These are phyloP conservation scores for Uloborus plumipes DNA, from an alignment of 2,888 invertebrate genomes.

Conservation along the genomic window DNA sequence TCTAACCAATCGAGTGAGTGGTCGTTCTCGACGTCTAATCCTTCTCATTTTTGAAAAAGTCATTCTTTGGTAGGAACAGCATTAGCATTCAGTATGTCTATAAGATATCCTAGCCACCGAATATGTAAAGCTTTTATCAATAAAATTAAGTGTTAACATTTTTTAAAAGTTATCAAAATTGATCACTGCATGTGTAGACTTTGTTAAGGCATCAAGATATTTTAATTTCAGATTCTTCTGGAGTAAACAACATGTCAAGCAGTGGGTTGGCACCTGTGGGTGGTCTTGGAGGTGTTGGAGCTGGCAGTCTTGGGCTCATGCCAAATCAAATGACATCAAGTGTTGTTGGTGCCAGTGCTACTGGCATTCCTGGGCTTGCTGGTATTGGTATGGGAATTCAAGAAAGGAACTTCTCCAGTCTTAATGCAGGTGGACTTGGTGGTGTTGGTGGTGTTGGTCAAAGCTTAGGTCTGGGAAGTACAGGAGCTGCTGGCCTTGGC, in stretches of 20 bases:
- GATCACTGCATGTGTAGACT: too few relatives aligned
- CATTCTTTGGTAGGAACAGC: too few relatives aligned
- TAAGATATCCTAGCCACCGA: too few relatives aligned
- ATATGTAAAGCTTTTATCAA: too few relatives aligned
- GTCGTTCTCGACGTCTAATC: too few relatives aligned
- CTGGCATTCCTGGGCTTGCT: slow-evolving; percentile 46
- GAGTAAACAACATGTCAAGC: slow-evolving; percentile 34
- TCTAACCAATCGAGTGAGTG: too few relatives aligned
- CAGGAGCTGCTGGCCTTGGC: slow-evolving; percentile 38
- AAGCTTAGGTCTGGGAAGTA: slow-evolving; percentile 39
- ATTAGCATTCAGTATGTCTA: too few relatives aligned
- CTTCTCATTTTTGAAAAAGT: too few relatives aligned
- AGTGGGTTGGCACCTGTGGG: slow-evolving; percentile 20
- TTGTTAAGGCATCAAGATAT: too few relatives aligned
- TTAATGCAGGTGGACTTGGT: slow-evolving; percentile 38
- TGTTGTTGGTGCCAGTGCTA: slow-evolving; percentile 34
- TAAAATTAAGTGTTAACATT: too few relatives aligned
- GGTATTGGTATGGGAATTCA: slow-evolving; percentile 55
- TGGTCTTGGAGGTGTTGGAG: slow-evolving; percentile 30
- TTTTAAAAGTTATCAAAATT: too few relatives aligned
- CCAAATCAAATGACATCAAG: slow-evolving; percentile 32
- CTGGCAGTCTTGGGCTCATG: slow-evolving; percentile 31
- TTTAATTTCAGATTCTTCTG: slow-evolving; percentile 35
- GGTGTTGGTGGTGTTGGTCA: slow-evolving; percentile 51
- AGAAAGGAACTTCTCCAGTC: slow-evolving; percentile 33